Base-by-base conservation (phyloP, 1,140 invertebrate species). In the Nymphalis io region DNA sequence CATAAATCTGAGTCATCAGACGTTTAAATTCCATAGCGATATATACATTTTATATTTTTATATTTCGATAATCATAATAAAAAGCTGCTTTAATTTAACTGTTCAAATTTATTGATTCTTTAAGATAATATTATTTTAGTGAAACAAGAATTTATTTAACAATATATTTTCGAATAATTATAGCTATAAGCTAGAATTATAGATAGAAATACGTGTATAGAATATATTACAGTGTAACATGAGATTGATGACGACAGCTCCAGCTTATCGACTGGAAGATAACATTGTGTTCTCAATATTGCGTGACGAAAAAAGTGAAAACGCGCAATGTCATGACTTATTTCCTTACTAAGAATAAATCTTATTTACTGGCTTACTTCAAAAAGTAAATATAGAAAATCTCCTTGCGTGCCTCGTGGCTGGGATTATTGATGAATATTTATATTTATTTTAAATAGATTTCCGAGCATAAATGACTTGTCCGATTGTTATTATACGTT, bases 191-290 rank as follows among this genome's bases (percentile, higher is more conserved):
- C 51, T 27, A 15, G 13, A 55, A 55, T 23, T 3, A 27, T 27
- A 27, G 51, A 27, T 15, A 6, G 15, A 6, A 15, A 13, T 55
- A n/a, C 13, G 10, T 15, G 51, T 53, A 23, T 18, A 20, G 48
- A 18, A 51, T 20, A 51, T 10, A 21, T 23, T 11, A 20, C 40
- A 63, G 61, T 63, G 53, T 23, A 75, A 42, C 59, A 69, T 57
- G 69, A 83, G 84, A 86, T 85, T 88, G 80, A 88, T 86, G 84
- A 82, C 76, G 77, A 77, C 76, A 67, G 74, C 76, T 80, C 67
- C 67, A 75, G 76, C 79, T 82, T 83, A 78, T 73, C 74, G 81
- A 74, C 77, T 81, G 72, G 67, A 72, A 82, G 83, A 86, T 87
- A 88, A 85, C 62, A 64, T 71, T 80, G 66, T 76, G 78, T 68